Base-by-base conservation (phyloP, 30 jellyfish, hydroid and myxozoan species). In the Aurelia sp. region DNA sequence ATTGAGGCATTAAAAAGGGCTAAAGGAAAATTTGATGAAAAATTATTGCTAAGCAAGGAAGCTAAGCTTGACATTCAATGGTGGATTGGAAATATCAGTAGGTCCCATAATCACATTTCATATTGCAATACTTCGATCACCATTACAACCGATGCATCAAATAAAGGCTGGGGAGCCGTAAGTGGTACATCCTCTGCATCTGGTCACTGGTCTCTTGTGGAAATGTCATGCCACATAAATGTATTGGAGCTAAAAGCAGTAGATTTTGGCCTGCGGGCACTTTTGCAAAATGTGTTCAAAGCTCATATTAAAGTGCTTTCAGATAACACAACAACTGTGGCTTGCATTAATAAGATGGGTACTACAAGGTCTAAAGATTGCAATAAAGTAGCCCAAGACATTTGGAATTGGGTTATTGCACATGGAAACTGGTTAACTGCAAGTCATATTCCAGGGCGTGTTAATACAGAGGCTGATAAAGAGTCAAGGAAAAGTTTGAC, bases 301-400 rank as follows among this genome's bases (percentile, higher is more conserved):
- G 40, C 58, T 18, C 88, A 65, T 44, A 30, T 81, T 17, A 66
- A 81, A 68, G 60, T 65, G 41, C 33, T 65, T 31, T 13, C 68
- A 11, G 91, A 81, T 53, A 81, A 81, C 52, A 81, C 88, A 5
- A 81, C 91, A 44, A 55, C 92, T 11, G 91, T 59, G 12, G 40
- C 53, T 22, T 9, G 50, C 15, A 47, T 83, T n/a, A 83, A 83
- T 59, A 57, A 67, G 15, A 68, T 83, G 88, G 92, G 92, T 40
- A 73, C 68, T 11, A 15, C 88, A n/a, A 77, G 71, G 12, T 83
- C 92, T 16, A 22, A 18, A 68, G 22, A 38, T 4, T 71, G 81
- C 35, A 72, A 83, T 20, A 18, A 33, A 18, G 74, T 83, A 35
- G 88, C 67, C 22, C 35, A 38, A 57, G 44, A 19, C 7, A 68